Evolutionary conservation across 2,113 vertebrate genomes (phyloP), one percentile per base, ranked within the genome.

Genomic region (Petromus typicus): DNA sequence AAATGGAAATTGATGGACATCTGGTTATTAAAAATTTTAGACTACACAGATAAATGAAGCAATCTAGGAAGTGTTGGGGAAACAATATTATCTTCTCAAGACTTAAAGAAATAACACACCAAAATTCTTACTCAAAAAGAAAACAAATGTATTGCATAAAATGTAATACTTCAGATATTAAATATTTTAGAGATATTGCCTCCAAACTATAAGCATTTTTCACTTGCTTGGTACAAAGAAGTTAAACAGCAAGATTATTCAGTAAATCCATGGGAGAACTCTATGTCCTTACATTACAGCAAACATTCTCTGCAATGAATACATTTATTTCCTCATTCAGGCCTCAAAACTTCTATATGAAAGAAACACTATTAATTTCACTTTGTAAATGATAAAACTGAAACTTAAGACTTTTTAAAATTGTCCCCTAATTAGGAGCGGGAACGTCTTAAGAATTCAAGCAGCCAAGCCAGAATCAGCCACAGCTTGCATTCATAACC

Each of bases 31-130:
- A 86, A 27, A 90, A 85, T 59, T 66, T 63, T 40, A 92, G 56
- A 16, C 11, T 59, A 43, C 27, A 1, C 78, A 83, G 73, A 93
- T 95, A 94, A 96, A 81, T 69, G 12, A 37, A 57, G 64, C 67
- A 48, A 69, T 7, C 22, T 32, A 90, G 30, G 34, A 20, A 80
- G 32, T 84, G 3, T 66, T 56, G 14, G 3, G 13, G 45, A 89
- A 32, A 93, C 8, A 59, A 57, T 59, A 48, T 30, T 91, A 86
- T 86, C 37, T 63, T 95, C 85, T 88, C 69, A 91, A 96, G 83
- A 92, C 56, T 86, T 86, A 66, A 93, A 92, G 48, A 84, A 75
- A 75, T 87, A 64, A 80, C 11, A 59, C 34, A 20, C 56, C 91
- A 86, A 90, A 90, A 92, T 16, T 12, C 20, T 14, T 83, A 82